Conservation (phyloP, 2,888 invertebrate species). For the Apodemia zela region DNA sequence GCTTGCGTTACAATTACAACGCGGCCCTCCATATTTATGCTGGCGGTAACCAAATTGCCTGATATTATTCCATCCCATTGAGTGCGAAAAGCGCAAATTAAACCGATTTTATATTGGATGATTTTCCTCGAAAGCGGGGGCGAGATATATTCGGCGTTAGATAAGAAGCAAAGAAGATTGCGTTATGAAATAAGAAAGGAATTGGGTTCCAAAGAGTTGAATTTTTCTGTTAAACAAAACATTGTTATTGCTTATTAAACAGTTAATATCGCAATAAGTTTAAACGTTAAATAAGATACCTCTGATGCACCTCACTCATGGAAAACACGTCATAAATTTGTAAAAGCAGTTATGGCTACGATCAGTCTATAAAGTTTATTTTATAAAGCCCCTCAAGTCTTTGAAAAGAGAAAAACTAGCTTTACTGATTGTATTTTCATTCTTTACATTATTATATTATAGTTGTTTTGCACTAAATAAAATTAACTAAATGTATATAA, state of each 20-base stretch:
- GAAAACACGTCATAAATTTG: not conserved
- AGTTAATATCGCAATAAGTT: not conserved
- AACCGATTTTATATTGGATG: constrained; percentile 81
- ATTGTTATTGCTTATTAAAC: not conserved
- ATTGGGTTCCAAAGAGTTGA: constrained; percentile 73
- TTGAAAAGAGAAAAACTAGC: no score
- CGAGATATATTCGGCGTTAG: constrained; percentile 76
- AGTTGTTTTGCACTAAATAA: no score
- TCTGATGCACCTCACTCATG: not conserved
- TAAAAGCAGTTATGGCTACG: not conserved
- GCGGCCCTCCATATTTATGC: constrained; percentile 78
- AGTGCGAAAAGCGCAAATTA: constrained; percentile 81
- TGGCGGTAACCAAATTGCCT: constrained; percentile 80
- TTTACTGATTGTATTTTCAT: no score
- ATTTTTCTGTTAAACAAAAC: constrained; percentile 37
- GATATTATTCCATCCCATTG: constrained; percentile 81
- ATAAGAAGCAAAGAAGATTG: constrained; percentile 76
- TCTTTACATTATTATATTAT: no score
- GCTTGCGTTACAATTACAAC: constrained; percentile 78
- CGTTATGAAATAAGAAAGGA: constrained; percentile 79
- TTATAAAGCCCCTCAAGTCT: no score
- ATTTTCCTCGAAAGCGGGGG: constrained; percentile 74
- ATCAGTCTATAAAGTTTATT: not conserved
- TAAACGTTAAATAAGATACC: not conserved
- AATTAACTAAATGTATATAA: no score